These are phyloP conservation scores for Rhynchonycteris naso DNA, from an alignment of 2,797 vertebrate genomes.

Conservation along the genomic window DNA sequence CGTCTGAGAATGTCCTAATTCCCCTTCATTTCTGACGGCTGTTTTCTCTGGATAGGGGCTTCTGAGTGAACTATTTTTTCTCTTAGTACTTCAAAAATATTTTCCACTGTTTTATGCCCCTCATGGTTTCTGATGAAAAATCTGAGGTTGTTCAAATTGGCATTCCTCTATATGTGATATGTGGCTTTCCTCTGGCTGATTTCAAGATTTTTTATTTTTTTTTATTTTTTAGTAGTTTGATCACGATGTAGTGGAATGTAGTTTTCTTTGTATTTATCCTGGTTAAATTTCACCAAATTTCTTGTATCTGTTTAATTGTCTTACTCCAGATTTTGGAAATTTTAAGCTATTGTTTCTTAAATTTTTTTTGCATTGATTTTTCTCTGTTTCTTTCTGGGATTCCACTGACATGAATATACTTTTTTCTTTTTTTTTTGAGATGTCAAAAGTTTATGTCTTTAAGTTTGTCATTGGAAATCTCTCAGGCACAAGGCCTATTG, in stretches of 20 bases:
- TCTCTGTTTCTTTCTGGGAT: background rate
- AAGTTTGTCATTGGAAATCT: background rate
- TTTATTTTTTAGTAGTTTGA: background rate
- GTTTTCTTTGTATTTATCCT: background rate
- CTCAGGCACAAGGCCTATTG: background rate
- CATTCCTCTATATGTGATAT: background rate
- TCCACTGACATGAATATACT: background rate
- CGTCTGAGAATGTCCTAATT: background rate
- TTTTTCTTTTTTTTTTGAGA: background rate
- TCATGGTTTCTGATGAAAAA: background rate
- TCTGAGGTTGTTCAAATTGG: background rate
- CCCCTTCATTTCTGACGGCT: background rate
- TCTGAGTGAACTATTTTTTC: background rate
- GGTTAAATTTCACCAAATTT: background rate
- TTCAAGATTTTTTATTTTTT: background rate
- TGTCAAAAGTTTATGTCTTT: slow-evolving; percentile 25
- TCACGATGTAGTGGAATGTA: background rate
- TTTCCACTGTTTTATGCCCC: background rate
- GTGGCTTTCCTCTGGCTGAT: background rate
- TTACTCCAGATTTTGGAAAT: background rate
- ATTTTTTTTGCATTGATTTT: background rate
- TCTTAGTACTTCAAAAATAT: background rate
- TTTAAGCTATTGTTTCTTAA: background rate
- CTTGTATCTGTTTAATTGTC: background rate
- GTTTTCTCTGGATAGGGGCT: background rate